phyloP scores from a whole-genome alignment of 2,888 invertebrate genomes.

The Harpagoxenus sublaevis region DNA sequence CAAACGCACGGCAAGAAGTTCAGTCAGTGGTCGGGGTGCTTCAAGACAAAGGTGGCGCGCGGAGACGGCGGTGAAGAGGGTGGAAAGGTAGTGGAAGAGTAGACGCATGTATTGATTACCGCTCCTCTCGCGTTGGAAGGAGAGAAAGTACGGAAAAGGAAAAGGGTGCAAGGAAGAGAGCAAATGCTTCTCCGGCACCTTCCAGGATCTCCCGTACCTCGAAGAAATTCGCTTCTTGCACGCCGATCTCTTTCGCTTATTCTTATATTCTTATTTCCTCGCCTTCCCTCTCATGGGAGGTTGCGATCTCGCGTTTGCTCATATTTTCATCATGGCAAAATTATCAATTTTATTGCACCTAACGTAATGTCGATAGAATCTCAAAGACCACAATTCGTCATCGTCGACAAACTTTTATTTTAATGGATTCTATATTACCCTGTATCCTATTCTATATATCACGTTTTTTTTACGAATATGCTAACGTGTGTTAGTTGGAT shows the following conservation, averaged over 20 bases:
- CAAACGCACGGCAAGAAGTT: slow-evolving; percentile 23
- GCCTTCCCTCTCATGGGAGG: background rate
- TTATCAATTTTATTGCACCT: slow-evolving; percentile 70
- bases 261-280: slow-evolving; percentile 3
- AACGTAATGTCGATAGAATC: slow-evolving; percentile 53
- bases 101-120: slow-evolving; percentile 82
- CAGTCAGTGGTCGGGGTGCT: slow-evolving; percentile 9
- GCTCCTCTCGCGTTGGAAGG: slow-evolving; percentile 70
- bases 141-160: slow-evolving; percentile 29
- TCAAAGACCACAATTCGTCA: slow-evolving; percentile 49
- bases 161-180: slow-evolving; percentile 14
- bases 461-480: no score
- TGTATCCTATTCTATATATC: no score
- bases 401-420: slow-evolving; percentile 4
- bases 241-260: background rate
- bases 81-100: slow-evolving; percentile 76
- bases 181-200: slow-evolving; percentile 22
- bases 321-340: slow-evolving; percentile 69
- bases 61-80: slow-evolving; percentile 59
- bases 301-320: background rate
- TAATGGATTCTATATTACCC: background rate
- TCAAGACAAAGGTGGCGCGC: slow-evolving; percentile 54
- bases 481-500: no score
- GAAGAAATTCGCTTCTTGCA: slow-evolving; percentile 45
- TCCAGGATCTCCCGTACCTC: slow-evolving; percentile 41